These are phyloP conservation scores for Corynorhinus townsendii DNA, from an alignment of 2,113 vertebrate species.

Conservation along the genomic window DNA sequence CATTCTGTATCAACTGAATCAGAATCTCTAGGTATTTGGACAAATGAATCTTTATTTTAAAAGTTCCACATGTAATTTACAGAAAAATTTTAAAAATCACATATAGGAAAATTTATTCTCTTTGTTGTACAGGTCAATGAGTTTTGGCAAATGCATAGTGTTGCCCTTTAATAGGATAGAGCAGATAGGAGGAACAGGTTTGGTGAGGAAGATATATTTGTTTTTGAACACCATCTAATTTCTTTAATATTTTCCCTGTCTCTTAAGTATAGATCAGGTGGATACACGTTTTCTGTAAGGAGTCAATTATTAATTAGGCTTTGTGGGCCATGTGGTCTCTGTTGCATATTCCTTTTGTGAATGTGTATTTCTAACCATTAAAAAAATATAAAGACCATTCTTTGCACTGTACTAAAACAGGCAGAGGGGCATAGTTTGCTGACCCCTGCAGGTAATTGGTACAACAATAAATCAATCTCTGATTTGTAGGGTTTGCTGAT, in stretches of 20 bases:
- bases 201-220: background rate
- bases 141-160: background rate
- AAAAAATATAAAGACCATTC: background rate
- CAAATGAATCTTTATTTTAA: background rate
- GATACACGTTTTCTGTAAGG: background rate
- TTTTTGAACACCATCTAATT: constrained; percentile 9
- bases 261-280: background rate
- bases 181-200: background rate
- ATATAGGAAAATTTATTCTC: background rate
- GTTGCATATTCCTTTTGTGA: background rate
- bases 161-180: background rate
- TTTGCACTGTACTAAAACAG: background rate
- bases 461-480: background rate
- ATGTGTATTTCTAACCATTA: background rate
- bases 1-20: background rate
- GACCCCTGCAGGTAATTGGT: background rate
- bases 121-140: background rate
- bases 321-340: background rate
- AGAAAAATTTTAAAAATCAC: background rate
- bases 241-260: background rate
- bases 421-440: background rate
- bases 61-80: background rate
- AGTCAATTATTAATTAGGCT: background rate
- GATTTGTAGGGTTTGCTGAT: background rate
- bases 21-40: background rate